Evolutionary conservation across 2,888 invertebrate species (phyloP).

Genomic region (Dryobota labecula): DNA sequence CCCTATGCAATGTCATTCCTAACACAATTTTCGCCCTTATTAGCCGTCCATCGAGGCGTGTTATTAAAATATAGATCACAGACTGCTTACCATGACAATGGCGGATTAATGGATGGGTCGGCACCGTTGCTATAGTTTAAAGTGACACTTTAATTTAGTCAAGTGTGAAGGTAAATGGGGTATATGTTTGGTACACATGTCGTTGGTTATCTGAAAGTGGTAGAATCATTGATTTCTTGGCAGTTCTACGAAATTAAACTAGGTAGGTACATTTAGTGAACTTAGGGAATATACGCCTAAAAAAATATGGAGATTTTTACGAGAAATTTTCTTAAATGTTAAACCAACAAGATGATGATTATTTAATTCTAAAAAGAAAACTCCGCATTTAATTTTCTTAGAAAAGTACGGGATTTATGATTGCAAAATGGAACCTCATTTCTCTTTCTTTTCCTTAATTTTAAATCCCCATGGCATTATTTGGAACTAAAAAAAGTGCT

Average conservation of each 20-base stretch:
- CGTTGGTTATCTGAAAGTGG: not conserved
- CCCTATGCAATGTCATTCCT: conserved; percentile 60
- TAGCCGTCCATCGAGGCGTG: conserved; percentile 81
- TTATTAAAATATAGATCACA: conserved; percentile 87
- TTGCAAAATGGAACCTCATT: not conserved
- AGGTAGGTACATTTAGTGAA: too few relatives aligned
- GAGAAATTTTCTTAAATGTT: too few relatives aligned
- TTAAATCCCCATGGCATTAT: not conserved
- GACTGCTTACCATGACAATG: conserved; percentile 82
- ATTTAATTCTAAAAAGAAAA: not conserved
- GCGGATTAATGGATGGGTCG: conserved; percentile 73
- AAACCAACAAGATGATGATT: too few relatives aligned
- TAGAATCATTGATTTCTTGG: not conserved
- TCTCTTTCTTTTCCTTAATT: not conserved
- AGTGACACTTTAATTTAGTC: conserved; percentile 53
- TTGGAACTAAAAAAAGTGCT: not conserved
- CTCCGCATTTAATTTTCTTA: not conserved
- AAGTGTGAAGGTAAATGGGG: conserved; percentile 56
- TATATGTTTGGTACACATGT: conserved; percentile 53
- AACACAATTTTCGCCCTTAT: conserved; percentile 84
- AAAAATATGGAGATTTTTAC: not conserved
- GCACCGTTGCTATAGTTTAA: conserved; percentile 51
- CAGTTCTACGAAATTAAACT: not conserved
- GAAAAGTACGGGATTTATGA: not conserved
- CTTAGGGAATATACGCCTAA: too few relatives aligned